Conservation (phyloP, 2,888 invertebrate genomes). For the Copidosoma aretas region DNA sequence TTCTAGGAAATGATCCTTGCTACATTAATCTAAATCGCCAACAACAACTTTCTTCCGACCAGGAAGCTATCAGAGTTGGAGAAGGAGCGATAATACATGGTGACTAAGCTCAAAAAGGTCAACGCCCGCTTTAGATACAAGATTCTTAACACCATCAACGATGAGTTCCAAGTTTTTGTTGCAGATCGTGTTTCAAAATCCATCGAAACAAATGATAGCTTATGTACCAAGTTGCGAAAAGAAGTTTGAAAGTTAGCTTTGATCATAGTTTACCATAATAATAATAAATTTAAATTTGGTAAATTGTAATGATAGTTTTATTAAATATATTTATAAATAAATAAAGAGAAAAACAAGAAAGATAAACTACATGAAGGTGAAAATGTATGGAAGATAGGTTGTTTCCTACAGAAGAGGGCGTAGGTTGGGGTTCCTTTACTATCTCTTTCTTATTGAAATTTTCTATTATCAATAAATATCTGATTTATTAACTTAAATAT, state of each 20-base stretch:
- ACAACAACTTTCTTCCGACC: neutral
- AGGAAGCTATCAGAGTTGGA: conserved; percentile 4
- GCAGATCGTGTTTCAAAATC: too few species aligned
- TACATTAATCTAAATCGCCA: neutral
- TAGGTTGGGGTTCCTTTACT: neutral
- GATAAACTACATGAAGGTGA: too few species aligned
- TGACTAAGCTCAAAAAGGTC: too few species aligned
- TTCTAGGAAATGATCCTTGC: neutral
- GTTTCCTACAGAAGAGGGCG: neutral
- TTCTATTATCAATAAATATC: neutral
- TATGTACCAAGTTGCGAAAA: neutral
- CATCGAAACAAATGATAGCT: neutral
- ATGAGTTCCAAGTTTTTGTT: conserved; percentile 2
- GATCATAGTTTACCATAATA: neutral
- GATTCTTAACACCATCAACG: neutral
- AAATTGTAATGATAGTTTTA: too few species aligned
- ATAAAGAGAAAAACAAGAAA: too few species aligned
- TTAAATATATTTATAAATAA: too few species aligned
- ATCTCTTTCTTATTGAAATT: neutral
- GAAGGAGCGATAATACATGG: too few species aligned
- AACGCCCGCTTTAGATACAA: conserved; percentile 1
- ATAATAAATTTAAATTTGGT: neutral
- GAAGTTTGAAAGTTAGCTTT: neutral
- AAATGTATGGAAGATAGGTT: neutral
- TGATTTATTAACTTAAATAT: neutral